These are phyloP conservation scores for Magallana ariakensis DNA, from an alignment of 1,140 invertebrate species.

Conservation along the genomic window DNA sequence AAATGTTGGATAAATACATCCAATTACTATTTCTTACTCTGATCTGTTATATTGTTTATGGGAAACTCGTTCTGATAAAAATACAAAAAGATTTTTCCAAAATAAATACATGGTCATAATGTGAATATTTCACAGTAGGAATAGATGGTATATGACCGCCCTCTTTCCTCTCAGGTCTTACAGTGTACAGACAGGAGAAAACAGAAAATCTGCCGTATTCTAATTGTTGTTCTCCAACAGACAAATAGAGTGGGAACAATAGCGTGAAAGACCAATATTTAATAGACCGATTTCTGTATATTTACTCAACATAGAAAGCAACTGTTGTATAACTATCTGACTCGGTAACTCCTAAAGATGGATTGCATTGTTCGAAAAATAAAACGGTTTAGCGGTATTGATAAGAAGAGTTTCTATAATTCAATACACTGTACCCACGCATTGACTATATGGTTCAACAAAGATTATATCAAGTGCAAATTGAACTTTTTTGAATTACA, in stretches of 20 bases:
- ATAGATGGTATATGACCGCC: too few relatives aligned
- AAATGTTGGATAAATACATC: too few relatives aligned
- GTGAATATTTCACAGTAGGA: too few relatives aligned
- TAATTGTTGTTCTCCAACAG: background rate
- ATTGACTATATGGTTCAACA: background rate
- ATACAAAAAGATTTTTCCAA: too few relatives aligned
- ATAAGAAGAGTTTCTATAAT: background rate
- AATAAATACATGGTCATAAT: too few relatives aligned
- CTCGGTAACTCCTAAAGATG: background rate
- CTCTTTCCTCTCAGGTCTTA: too few relatives aligned
- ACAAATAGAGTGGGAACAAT: slow-evolving; percentile 18
- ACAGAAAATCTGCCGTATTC: too few relatives aligned
- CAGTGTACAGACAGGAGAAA: too few relatives aligned
- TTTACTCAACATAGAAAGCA: slow-evolving; percentile 18
- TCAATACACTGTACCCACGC: slow-evolving; percentile 26
- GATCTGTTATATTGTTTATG: too few relatives aligned
- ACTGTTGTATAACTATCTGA: slow-evolving; percentile 18
- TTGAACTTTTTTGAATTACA: background rate
- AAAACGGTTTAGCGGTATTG: background rate
- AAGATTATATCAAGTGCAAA: background rate
- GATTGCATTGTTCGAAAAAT: slow-evolving; percentile 6
- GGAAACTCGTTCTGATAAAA: too few relatives aligned
- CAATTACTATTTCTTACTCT: too few relatives aligned
- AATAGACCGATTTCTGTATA: background rate
- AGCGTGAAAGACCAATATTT: background rate